phyloP scores from a whole-genome alignment of 2,797 vertebrate genomes.

The Micrastur ruficollis region DNA sequence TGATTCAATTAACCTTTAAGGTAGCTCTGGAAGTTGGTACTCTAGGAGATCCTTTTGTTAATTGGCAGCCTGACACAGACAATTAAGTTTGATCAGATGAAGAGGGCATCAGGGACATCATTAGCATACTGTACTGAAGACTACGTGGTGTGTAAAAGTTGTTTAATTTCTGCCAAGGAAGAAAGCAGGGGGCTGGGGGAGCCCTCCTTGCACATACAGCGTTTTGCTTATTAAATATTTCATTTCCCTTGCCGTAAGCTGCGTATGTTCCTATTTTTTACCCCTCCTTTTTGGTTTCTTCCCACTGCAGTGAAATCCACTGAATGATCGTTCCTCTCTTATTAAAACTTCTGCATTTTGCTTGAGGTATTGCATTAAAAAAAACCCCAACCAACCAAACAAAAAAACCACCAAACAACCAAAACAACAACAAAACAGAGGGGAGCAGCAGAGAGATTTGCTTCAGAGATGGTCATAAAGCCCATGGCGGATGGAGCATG shows the following conservation, averaged over 20 bases:
- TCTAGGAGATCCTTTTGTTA: constrained; percentile 79
- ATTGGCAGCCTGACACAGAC: constrained; percentile 87
- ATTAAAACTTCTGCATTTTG: constrained; percentile 55
- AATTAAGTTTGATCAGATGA: constrained; percentile 85
- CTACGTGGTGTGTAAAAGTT: constrained; percentile 76
- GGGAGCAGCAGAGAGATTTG: neutral
- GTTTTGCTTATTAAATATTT: constrained; percentile 68
- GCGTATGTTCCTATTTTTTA: constrained; percentile 14
- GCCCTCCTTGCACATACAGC: constrained; percentile 26
- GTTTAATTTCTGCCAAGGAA: constrained; percentile 79
- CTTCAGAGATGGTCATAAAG: neutral
- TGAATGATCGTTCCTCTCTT: constrained; percentile 30
- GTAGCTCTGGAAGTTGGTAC: constrained; percentile 77
- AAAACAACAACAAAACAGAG: neutral
- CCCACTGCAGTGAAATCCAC: constrained; percentile 23
- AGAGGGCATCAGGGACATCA: constrained; percentile 78
- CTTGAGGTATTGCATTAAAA: neutral
- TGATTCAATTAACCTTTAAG: constrained; percentile 90
- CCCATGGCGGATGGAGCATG: rapidly evolving
- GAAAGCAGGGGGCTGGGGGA: constrained; percentile 58
- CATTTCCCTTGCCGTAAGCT: constrained; percentile 42
- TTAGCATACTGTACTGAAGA: constrained; percentile 80
- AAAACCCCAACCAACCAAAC: no score
- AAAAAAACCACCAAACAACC: neutral
- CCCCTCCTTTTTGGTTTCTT: constrained; percentile 48